These are phyloP conservation scores for Drosophila emarginata DNA, from an alignment of 2,888 invertebrate species.

Conservation along the genomic window DNA sequence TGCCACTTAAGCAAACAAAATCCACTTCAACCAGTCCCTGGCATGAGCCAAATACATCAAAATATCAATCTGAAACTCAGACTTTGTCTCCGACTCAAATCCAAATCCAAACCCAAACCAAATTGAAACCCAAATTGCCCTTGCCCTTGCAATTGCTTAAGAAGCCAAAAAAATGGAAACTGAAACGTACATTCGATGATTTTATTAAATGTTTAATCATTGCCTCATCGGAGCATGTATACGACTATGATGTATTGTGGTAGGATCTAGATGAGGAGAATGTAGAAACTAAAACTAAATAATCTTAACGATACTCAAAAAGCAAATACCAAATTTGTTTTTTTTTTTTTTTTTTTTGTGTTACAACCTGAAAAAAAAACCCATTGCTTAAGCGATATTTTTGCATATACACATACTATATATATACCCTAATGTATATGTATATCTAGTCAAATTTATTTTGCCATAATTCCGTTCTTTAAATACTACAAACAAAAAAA, in stretches of 20 bases:
- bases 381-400: background rate
- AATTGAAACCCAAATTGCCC: constrained; percentile 44
- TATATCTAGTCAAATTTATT: constrained; percentile 61
- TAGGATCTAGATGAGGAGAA: constrained; percentile 34
- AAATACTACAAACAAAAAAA: background rate
- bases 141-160: constrained; percentile 60
- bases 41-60: constrained; percentile 44
- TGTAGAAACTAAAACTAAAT: constrained; percentile 9
- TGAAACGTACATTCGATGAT: constrained; percentile 64
- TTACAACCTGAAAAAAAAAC: background rate
- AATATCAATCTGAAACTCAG: too few relatives aligned
- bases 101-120: constrained; percentile 9
- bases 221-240: constrained; percentile 68
- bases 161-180: constrained; percentile 77
- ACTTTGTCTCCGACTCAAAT: constrained; percentile 18
- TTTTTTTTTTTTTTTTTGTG: background rate
- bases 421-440: background rate
- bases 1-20: constrained; percentile 48
- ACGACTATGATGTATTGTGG: constrained; percentile 69
- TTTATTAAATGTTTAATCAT: constrained; percentile 66
- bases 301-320: background rate
- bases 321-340: background rate
- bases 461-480: constrained; percentile 5
- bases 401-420: background rate
- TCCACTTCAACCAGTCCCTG: constrained; percentile 68